Conservation (phyloP, 2,797 vertebrate genomes). For the Gymnoscopelus braueri region DNA sequence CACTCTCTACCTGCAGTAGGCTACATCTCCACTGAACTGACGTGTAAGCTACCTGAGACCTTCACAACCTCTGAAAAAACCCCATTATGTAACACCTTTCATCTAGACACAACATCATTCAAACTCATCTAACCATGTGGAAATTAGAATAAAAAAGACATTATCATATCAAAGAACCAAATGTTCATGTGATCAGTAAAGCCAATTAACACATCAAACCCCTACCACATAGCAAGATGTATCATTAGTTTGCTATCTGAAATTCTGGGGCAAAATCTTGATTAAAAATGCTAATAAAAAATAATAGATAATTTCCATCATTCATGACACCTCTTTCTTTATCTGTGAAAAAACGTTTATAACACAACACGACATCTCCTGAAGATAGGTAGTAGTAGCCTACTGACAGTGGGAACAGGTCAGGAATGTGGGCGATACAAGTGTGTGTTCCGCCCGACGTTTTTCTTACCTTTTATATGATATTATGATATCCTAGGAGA, state of each 20-base stretch:
- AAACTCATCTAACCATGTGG: slow-evolving; percentile 6
- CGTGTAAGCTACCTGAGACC: neutral
- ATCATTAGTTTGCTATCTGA: slow-evolving; percentile 13
- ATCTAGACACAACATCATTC: slow-evolving; percentile 28
- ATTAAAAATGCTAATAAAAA: too few species aligned
- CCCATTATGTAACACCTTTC: slow-evolving; percentile 13
- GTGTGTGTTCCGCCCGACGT: too few species aligned
- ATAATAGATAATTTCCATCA: too few species aligned
- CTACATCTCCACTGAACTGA: slow-evolving; percentile 3
- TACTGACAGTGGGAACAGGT: too few species aligned
- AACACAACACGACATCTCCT: too few species aligned
- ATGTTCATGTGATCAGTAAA: slow-evolving; percentile 5
- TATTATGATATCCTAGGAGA: too few species aligned
- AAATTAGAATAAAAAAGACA: neutral
- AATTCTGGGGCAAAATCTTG: neutral
- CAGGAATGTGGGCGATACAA: too few species aligned
- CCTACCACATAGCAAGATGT: neutral
- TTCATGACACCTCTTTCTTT: too few species aligned
- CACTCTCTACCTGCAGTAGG: too few species aligned
- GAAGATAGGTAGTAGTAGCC: too few species aligned
- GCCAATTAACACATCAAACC: slow-evolving; percentile 39
- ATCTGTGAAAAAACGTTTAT: too few species aligned
- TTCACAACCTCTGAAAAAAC: neutral
- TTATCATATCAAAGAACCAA: slow-evolving; percentile 38
- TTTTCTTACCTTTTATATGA: too few species aligned